Base-by-base conservation (phyloP, 1,140 invertebrate species). In the Holotrichia oblita region DNA sequence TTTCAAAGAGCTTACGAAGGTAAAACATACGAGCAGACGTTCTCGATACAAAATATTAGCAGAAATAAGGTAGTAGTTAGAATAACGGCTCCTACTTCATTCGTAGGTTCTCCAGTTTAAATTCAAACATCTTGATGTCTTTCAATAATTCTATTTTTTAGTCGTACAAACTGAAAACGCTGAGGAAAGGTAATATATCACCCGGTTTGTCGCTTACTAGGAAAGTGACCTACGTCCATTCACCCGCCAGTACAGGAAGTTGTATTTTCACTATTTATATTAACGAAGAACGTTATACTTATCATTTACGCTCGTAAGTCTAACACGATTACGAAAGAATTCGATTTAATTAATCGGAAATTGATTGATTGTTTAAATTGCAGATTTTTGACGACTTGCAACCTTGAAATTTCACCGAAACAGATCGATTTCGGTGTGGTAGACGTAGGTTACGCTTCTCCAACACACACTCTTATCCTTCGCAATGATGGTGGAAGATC, bases 391-490 rank as follows among this genome's bases (percentile, higher is more conserved):
- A 0, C 14, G 2, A 0, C 27, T n/a, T 55, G 14, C 48, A 17
- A 17, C 0, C 48, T 55, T 17, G 2, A 42, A 2, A n/a, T 74
- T 17, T 17, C 73, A 9, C 73, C 73, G 10, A 10, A 74, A 17
- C 14, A 6, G 9, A 74, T 88, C 6, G 83, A 87, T 76, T 86
- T 87, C 77, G 85, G 84, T 6, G 82, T 64, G 6, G 80, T 88
- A 2, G 84, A 88, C 34, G 42, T 85, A n/a, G 84, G 84, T 0
- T 79, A 73, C 14, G 72, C 81, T 0, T 84, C 84, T 14, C 77
- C 77, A 6, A 80, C 82, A 4, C 82, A 83, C 79, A 81, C 77
- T 61, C 9, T 87, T 7, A 80, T 76, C 7, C 40, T 88, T 6
- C 61, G 9, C 2, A 88, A 87, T 44, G 44, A 78, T 6, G 85